A percentile compares a stretch with the other conserved stretches of the same genome.
phyloP scores from a whole-genome alignment of 2,888 invertebrate species.

The Mesoligia furuncula region DNA sequence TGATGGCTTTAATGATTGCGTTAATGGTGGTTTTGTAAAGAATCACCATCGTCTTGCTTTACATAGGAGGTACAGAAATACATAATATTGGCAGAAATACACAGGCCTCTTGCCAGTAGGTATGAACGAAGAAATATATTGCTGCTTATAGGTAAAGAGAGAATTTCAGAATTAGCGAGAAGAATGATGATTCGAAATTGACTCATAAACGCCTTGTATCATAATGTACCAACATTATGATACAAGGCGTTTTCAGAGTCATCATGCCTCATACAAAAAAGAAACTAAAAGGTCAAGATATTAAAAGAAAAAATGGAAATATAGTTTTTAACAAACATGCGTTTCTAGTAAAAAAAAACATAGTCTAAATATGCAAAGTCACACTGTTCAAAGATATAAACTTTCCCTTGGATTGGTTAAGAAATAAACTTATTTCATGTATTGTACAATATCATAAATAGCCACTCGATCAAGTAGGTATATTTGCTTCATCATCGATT shows the following conservation, averaged over 20 bases:
- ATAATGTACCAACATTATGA: neutral
- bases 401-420: conserved; percentile 52
- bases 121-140: neutral
- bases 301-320: neutral
- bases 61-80: neutral
- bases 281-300: neutral
- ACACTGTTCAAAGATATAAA: conserved; percentile 29
- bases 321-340: neutral
- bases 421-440: conserved; percentile 45
- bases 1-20: conserved; percentile 18
- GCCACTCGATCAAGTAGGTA: conserved; percentile 37
- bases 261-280: neutral
- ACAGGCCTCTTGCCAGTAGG: neutral
- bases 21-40: conserved; percentile 3
- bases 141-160: neutral
- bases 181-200: neutral
- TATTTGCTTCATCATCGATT: conserved; percentile 75
- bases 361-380: conserved; percentile 41
- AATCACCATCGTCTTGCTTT: neutral
- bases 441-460: conserved; percentile 59
- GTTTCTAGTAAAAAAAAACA: neutral
- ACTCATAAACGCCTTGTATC: neutral
- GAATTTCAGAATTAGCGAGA: neutral
- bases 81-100: neutral
- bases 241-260: no score